These are phyloP conservation scores for Nesospiza acunhae DNA, from an alignment of 2,113 vertebrate species.

Conservation along the genomic window DNA sequence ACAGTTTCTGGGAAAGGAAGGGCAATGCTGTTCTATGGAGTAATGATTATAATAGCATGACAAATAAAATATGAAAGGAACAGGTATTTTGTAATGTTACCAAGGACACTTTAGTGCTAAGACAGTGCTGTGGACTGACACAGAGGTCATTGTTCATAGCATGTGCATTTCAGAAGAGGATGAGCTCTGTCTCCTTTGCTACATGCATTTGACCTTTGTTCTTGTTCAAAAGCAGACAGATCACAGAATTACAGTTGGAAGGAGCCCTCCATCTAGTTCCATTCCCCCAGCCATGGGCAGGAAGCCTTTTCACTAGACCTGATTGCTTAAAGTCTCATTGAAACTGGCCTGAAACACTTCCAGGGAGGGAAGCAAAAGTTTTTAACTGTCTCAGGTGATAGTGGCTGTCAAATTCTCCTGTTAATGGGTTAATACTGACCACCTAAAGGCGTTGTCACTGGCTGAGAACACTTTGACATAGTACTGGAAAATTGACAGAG, in stretches of 20 bases:
- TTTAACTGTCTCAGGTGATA: neutral
- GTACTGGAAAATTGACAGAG: neutral
- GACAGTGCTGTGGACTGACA: neutral
- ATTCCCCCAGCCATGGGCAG: neutral
- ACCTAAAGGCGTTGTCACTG: neutral
- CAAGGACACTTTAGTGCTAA: neutral
- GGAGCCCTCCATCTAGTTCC: neutral
- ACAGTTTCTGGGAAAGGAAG: neutral
- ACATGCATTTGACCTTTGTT: neutral
- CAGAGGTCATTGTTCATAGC: neutral
- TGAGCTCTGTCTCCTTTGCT: neutral
- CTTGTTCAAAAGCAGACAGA: neutral
- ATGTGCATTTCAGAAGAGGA: neutral
- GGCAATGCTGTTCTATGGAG: neutral
- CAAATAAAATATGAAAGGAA: neutral
- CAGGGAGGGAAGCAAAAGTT: neutral
- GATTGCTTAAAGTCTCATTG: neutral
- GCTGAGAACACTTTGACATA: neutral
- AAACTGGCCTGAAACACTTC: neutral
- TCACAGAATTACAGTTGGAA: neutral
- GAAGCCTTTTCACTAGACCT: neutral
- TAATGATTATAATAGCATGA: neutral
- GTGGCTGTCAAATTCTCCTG: neutral
- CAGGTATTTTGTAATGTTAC: neutral
- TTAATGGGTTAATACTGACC: neutral